Evolutionary conservation across 2,888 invertebrate species (phyloP).

Genomic region (Drosophila meridiana): DNA sequence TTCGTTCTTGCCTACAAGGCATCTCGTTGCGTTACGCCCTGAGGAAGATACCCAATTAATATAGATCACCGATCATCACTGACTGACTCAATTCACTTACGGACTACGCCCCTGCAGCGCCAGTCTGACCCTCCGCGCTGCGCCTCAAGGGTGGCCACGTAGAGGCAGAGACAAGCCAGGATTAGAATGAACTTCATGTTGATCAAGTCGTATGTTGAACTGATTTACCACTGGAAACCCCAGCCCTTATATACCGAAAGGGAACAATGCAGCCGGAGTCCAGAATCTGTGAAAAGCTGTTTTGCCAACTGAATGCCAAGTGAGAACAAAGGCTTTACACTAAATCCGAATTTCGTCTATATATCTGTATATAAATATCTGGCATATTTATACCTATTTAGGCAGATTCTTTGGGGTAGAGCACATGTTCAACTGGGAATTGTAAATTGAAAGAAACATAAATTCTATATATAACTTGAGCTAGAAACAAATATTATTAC

Average conservation of each 20-base stretch:
- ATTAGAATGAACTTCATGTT: conserved; percentile 51
- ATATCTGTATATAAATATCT: not conserved
- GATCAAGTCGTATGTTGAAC: conserved; percentile 13
- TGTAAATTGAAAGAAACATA: not conserved
- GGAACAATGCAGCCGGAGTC: not conserved
- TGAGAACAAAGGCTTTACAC: not conserved
- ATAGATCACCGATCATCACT: not conserved
- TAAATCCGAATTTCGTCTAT: not conserved
- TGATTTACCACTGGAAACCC: conserved; percentile 5
- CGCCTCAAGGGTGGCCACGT: conserved; percentile 19
- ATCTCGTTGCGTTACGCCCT: not conserved
- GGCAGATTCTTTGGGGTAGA: not conserved
- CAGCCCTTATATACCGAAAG: not conserved
- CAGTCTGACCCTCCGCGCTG: conserved; percentile 5
- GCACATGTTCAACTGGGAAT: not conserved
- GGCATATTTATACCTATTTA: not conserved
- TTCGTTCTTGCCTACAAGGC: not conserved
- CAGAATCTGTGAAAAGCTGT: not conserved
- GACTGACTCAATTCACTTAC: not conserved
- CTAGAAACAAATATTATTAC: no score
- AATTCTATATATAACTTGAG: no score
- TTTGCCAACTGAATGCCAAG: not conserved
- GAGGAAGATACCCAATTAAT: not conserved
- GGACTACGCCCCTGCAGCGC: not conserved
- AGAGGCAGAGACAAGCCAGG: conserved; percentile 32